Evolutionary conservation across 1,140 invertebrate species (phyloP), one percentile per base, ranked within the genome.

Genomic region (Calliopsis andreniformis): DNA sequence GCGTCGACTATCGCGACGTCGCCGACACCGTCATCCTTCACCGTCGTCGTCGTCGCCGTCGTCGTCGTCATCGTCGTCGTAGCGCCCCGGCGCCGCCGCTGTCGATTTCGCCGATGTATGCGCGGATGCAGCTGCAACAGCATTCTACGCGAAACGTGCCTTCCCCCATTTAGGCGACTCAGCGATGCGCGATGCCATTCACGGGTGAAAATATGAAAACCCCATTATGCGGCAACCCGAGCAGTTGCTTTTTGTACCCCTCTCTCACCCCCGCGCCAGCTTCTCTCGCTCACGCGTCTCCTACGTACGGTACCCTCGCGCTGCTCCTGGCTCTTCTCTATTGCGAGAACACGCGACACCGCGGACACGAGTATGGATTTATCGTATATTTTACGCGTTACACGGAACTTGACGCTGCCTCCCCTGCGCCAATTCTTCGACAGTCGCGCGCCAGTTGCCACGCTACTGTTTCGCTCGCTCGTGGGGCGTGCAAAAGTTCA

Each of bases 181-280:
- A 89, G 81, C 86, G 85, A 90, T 86, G 89, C 88, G 88, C 86
- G 86, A 88, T 84, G 84, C 86, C 87, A 89, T 90, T 90, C 89
- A 89, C 77, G n/a, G 77, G 78, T 78, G 87, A 86, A 86, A 89
- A 87, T 89, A 87, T 85, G 75, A 89, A 88, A 90, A 90, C 71
- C 83, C 84, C 81, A 89, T 89, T 84, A 88, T 84, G 72, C 76
- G 70, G 53, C 49, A 63, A 62, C 71, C 72, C 47, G 70, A 35
- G 79, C 68, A 64, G 67, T 59, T 67, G 67, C 66, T 70, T 80
- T 79, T 84, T 68, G 51, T 61, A 49, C 42, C 32, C 28, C 4
- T 14, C 51, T 4, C 0, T 10, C 12, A 28, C 20, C 43, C 18
- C 18, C 16, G 7, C 30, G 14, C 18, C 43, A 20, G 20, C 25